phyloP scores from a whole-genome alignment of 2,888 invertebrate species.

The Lamproptera curius region DNA sequence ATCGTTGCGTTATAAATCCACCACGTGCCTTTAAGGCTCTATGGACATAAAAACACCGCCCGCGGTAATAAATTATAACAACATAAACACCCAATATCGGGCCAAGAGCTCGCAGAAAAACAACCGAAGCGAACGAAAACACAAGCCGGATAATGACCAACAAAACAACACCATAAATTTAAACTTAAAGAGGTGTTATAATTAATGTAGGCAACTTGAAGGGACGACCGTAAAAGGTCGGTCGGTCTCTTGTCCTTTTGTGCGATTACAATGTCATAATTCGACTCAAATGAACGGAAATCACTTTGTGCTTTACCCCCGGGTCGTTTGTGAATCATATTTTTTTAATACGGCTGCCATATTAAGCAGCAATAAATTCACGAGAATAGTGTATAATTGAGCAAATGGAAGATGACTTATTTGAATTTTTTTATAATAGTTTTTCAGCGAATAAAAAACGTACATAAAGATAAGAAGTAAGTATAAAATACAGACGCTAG shows the following conservation, averaged over 20 bases:
- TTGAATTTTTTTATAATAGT: too few species aligned
- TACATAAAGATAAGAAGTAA: too few species aligned
- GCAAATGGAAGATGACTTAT: too few species aligned
- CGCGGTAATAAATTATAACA: slow-evolving; percentile 63
- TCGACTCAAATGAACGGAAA: slow-evolving; percentile 54
- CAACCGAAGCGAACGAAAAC: slow-evolving; percentile 33
- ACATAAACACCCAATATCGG: slow-evolving; percentile 62
- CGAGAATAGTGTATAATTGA: too few species aligned
- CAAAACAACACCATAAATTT: slow-evolving; percentile 71
- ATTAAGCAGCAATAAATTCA: too few species aligned
- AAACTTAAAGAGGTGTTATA: slow-evolving; percentile 74
- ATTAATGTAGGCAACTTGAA: slow-evolving; percentile 69
- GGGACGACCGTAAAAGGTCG: slow-evolving; percentile 56
- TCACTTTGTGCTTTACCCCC: slow-evolving; percentile 33
- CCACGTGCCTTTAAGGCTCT: slow-evolving; percentile 59
- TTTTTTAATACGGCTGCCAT: slow-evolving; percentile 8
- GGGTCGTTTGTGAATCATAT: slow-evolving; percentile 13
- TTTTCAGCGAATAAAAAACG: too few species aligned
- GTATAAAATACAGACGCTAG: too few species aligned
- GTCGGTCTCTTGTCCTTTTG: slow-evolving; percentile 61
- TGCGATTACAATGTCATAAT: slow-evolving; percentile 62
- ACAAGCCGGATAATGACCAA: slow-evolving; percentile 59
- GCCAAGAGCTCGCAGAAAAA: slow-evolving; percentile 40
- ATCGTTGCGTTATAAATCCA: slow-evolving; percentile 64
- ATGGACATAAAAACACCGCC: slow-evolving; percentile 59